Evolutionary conservation across 1,140 invertebrate species (phyloP).

Genomic region (Kradibia gibbosae): DNA sequence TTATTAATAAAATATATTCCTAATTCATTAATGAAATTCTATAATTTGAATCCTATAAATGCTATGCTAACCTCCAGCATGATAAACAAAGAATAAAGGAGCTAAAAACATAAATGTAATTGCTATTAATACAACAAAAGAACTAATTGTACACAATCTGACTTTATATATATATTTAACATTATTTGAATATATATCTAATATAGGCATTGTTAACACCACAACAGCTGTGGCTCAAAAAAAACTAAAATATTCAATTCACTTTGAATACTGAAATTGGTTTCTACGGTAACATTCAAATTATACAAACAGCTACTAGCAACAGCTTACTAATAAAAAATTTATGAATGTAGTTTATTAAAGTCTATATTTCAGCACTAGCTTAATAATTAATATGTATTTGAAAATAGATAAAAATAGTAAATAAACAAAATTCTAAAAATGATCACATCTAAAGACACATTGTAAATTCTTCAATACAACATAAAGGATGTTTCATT

Average conservation of each 20-base stretch:
- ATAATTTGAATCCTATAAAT: background rate
- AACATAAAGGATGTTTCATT: no score
- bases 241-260: conserved; percentile 2
- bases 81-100: conserved; percentile 64
- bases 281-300: conserved; percentile 46
- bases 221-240: conserved; percentile 29
- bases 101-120: conserved; percentile 56
- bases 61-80: conserved; percentile 63
- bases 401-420: no score
- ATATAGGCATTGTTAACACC: conserved; percentile 56
- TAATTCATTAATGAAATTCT: background rate
- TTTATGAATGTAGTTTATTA: no score
- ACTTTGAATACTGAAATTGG: conserved; percentile 28
- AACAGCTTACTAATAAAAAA: no score
- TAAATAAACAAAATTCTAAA: no score
- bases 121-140: conserved; percentile 59
- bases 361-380: no score
- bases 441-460: no score
- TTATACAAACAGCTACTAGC: background rate
- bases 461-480: no score
- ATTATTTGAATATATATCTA: conserved; percentile 66
- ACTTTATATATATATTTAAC: conserved; percentile 66
- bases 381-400: no score
- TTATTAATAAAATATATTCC: background rate
- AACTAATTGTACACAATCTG: conserved; percentile 60